A percentile compares a stretch with the other conserved stretches of the same genome.
These are phyloP conservation scores for Opisthocomus hoazin DNA, from an alignment of 2,113 vertebrate species.

Conservation along the genomic window DNA sequence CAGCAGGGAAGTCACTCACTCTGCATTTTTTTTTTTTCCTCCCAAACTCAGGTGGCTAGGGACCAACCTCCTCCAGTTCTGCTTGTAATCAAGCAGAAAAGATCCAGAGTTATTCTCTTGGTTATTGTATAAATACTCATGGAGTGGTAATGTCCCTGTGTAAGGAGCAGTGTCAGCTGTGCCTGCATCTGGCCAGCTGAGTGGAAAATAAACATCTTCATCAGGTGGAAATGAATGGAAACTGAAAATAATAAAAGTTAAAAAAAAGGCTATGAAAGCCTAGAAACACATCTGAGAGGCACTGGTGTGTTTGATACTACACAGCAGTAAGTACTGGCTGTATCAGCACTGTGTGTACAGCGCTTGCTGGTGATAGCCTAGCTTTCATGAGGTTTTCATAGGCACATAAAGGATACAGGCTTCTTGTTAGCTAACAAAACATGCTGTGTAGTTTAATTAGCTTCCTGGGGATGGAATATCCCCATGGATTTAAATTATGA, in stretches of 20 bases:
- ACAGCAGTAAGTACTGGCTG: neutral
- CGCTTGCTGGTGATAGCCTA: neutral
- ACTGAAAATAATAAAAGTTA: neutral
- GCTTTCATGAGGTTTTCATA: neutral
- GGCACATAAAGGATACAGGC: neutral
- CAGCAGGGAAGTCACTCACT: neutral
- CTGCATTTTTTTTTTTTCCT: neutral
- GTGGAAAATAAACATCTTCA: neutral
- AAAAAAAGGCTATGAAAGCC: neutral
- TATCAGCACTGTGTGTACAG: no score
- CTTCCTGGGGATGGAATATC: neutral
- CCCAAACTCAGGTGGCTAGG: neutral
- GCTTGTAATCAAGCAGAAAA: neutral
- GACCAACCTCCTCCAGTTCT: neutral
- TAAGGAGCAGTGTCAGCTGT: rapidly evolving
- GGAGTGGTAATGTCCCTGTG: rapidly evolving
- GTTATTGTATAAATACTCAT: neutral
- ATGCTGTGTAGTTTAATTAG: slow-evolving; percentile 18
- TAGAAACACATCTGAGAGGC: neutral
- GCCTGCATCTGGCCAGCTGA: neutral
- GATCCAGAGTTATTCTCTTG: neutral
- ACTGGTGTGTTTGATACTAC: neutral
- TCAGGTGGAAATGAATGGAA: neutral
- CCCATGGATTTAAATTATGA: neutral
- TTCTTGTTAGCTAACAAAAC: slow-evolving; percentile 13